Evolutionary conservation across 2,113 vertebrate genomes (phyloP).

Genomic region (Carettochelys insculpta): DNA sequence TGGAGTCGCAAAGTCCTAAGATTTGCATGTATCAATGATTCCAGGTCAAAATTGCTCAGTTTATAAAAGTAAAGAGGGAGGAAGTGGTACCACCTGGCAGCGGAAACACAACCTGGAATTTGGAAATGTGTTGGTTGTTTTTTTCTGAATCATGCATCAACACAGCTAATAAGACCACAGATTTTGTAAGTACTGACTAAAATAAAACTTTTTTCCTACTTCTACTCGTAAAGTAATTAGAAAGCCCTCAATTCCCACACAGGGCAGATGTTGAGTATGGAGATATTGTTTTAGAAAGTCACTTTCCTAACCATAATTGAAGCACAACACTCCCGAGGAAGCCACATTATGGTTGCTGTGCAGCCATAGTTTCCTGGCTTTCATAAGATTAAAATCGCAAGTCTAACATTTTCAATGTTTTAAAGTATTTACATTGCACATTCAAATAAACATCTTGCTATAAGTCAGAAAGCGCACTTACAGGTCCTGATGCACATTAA

Average conservation of each 20-base stretch:
- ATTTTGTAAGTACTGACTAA: not conserved
- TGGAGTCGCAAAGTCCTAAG: not conserved
- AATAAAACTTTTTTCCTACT: not conserved
- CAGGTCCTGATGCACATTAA: not conserved
- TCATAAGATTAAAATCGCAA: not conserved
- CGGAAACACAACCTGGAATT: not conserved
- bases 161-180: not conserved
- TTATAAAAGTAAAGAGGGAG: not conserved
- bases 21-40: not conserved
- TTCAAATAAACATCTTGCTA: not conserved
- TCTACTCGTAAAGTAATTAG: not conserved
- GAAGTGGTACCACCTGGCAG: accelerated
- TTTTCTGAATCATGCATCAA: not conserved
- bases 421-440: not conserved
- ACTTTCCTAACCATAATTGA: not conserved
- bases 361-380: not conserved
- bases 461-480: not conserved
- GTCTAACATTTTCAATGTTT: not conserved
- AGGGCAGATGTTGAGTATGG: accelerated
- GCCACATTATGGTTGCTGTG: not conserved
- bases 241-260: not conserved
- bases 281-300: not conserved
- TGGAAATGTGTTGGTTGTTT: accelerated
- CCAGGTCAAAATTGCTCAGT: not conserved
- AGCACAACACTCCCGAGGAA: not conserved